Base-by-base conservation (phyloP, 1,140 invertebrate genomes). In the Eupeodes corollae region DNA sequence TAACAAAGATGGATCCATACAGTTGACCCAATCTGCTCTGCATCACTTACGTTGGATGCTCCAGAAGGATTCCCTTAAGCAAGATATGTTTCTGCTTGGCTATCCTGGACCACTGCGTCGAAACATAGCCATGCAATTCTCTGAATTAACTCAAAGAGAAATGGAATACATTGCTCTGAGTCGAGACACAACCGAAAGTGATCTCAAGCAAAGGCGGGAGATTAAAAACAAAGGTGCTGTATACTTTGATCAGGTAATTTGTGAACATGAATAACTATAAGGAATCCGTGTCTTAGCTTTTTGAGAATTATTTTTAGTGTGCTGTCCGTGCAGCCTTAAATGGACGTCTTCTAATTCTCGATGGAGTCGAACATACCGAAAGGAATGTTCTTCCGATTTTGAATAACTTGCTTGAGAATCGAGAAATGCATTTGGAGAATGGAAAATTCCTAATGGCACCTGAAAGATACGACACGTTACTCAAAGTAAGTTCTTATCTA, bases 351-450 rank as follows among this genome's bases (percentile, higher is more conserved):
- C 74, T 98, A 11, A 74, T 98, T n/a, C 72, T 98, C 18, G 94
- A 98, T 70, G 95, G 94, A 6, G 90, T 98, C 46, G 94, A 98
- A 73, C 97, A 98, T 66, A 92, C 92, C 0, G 95, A 98, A 68
- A 71, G 95, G 46, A 98, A 98, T 75, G 92, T 98, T 26, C 72
- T 98, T 38, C 95, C 95, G 37, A 86, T 98, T 34, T 68, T 98
- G n/a, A 98, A 98, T 71, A 98, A 98, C 74, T 76, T 98, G 21
- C 70, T 98, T n/a, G 95, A 98, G 74, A 98, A 98, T 71, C 75
- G 94, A 43, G 94, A 98, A 72, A 97, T 98, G 92, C 90, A 98
- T 69, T 72, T 98, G 38, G 95, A 98, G 73, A 93, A 97, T 78
- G 95, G 95, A 1, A 73, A 92, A 52, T 92, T 97, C 69, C 73